Conservation (phyloP, 2,888 invertebrate species). For the Timandra comae region DNA sequence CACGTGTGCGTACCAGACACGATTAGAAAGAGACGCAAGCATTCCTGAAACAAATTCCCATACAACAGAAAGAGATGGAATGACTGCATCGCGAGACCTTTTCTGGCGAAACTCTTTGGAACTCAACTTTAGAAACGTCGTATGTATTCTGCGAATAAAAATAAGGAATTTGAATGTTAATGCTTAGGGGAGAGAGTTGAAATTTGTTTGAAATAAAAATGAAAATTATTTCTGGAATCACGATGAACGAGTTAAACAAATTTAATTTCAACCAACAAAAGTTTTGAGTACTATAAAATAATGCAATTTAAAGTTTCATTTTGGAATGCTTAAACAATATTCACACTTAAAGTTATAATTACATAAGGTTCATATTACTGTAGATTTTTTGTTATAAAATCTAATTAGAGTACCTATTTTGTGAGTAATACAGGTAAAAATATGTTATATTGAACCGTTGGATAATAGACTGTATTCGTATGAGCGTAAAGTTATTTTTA, state of each 20-base stretch:
- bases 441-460: too few species aligned
- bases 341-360: background rate
- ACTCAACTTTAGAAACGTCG: background rate
- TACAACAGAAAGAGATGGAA: background rate
- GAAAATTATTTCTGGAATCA: slow-evolving; percentile 54
- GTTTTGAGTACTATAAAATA: slow-evolving; percentile 64
- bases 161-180: background rate
- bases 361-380: too few species aligned
- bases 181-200: slow-evolving; percentile 3
- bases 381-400: too few species aligned
- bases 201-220: slow-evolving; percentile 10
- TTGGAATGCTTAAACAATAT: background rate
- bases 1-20: too few species aligned
- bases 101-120: slow-evolving; percentile 2
- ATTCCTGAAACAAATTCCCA: background rate
- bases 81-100: slow-evolving; percentile 4
- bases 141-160: background rate
- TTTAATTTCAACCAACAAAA: slow-evolving; percentile 63
- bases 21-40: background rate
- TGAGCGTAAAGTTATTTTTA: too few species aligned
- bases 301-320: slow-evolving; percentile 21
- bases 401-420: too few species aligned
- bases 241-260: slow-evolving; percentile 52
- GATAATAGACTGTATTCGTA: too few species aligned
- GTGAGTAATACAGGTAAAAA: too few species aligned